phyloP scores from a whole-genome alignment of 1,140 invertebrate species.

The Reticulitermes speratus region DNA sequence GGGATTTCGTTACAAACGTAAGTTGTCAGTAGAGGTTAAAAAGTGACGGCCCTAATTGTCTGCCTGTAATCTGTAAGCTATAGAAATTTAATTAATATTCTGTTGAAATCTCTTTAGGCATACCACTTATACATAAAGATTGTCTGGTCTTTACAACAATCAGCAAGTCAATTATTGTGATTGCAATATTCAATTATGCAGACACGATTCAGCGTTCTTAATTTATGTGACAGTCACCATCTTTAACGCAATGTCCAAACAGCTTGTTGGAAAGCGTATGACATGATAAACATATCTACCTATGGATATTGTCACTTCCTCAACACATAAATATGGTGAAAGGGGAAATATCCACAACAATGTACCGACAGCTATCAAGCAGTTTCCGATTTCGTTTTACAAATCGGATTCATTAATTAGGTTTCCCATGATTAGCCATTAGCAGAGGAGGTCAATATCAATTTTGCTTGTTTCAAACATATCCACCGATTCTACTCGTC shows the following conservation, averaged over 20 bases:
- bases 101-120: too few relatives aligned
- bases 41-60: too few relatives aligned
- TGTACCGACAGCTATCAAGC: conserved; percentile 3
- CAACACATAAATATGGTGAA: background rate
- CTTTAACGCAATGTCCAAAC: background rate
- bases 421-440: background rate
- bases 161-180: background rate
- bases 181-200: background rate
- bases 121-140: too few relatives aligned
- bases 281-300: background rate
- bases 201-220: background rate
- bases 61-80: too few relatives aligned
- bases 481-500: too few relatives aligned
- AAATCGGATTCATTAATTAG: background rate
- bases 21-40: too few relatives aligned
- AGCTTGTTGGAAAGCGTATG: background rate
- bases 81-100: too few relatives aligned
- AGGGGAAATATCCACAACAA: background rate
- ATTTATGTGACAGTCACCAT: background rate
- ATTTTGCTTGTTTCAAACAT: too few relatives aligned
- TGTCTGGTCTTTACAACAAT: too few relatives aligned
- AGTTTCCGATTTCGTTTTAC: background rate
- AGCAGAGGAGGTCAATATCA: too few relatives aligned
- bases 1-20: too few relatives aligned
- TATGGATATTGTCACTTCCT: background rate